These are phyloP conservation scores for Hoplodrina ambigua DNA, from an alignment of 2,888 invertebrate species.

Conservation along the genomic window DNA sequence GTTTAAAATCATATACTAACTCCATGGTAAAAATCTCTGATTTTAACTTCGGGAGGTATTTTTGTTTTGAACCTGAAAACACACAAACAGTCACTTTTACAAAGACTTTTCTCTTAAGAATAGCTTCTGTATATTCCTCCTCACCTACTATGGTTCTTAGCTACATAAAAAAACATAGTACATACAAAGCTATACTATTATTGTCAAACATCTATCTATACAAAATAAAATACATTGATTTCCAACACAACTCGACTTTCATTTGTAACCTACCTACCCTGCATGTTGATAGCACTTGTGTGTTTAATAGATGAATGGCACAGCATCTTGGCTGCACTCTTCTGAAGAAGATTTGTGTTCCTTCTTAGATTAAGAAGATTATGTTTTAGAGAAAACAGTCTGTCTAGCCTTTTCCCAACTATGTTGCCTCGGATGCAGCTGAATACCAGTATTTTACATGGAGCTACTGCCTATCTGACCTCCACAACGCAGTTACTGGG, in stretches of 20 bases:
- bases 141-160: conserved; percentile 4
- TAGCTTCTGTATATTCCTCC: neutral
- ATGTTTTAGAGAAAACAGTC: neutral
- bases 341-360: conserved; percentile 30
- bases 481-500: too few species aligned
- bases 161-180: conserved; percentile 28
- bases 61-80: too few species aligned
- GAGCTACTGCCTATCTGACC: too few species aligned
- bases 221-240: conserved; percentile 61
- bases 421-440: too few species aligned
- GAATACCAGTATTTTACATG: too few species aligned
- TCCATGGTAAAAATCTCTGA: too few species aligned
- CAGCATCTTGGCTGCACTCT: conserved; percentile 48
- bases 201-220: conserved; percentile 46
- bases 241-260: conserved; percentile 60
- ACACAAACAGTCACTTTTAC: too few species aligned
- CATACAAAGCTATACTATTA: conserved; percentile 27
- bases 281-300: conserved; percentile 51
- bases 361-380: conserved; percentile 40
- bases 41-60: too few species aligned
- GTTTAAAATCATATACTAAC: too few species aligned
- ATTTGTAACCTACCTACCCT: conserved; percentile 53
- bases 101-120: too few species aligned
- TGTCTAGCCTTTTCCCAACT: too few species aligned
- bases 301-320: conserved; percentile 44